Evolutionary conservation across 2,797 vertebrate species (phyloP).

Genomic region (Clarias fuscus): DNA sequence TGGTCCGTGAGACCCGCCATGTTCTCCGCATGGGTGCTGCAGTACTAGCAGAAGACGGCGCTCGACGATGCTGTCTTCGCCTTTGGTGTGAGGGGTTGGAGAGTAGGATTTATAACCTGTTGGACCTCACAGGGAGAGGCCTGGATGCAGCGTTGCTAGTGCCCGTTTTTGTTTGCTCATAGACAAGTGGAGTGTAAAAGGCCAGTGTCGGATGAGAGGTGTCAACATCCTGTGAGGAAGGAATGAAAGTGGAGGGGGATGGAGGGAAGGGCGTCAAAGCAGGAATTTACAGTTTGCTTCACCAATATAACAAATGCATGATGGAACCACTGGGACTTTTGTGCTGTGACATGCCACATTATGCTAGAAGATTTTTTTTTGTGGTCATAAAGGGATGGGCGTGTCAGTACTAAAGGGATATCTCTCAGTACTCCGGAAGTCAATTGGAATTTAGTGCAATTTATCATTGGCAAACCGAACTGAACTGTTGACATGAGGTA

Average conservation of each 20-base stretch:
- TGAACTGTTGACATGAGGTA: background rate
- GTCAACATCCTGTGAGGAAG: slow-evolving; percentile 65
- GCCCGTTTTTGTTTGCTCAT: slow-evolving; percentile 64
- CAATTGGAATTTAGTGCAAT: background rate
- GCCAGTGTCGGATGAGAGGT: slow-evolving; percentile 37
- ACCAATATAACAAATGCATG: background rate
- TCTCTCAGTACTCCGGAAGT: no score
- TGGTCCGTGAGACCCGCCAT: background rate
- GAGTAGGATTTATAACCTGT: slow-evolving; percentile 37
- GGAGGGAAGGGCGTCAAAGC: background rate
- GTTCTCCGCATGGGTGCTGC: no score
- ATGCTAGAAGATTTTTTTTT: background rate
- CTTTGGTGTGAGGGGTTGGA: background rate
- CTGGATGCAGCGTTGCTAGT: slow-evolving; percentile 48
- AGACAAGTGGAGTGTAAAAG: slow-evolving; percentile 47
- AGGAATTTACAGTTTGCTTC: background rate
- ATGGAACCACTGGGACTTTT: background rate
- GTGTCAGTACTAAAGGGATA: background rate
- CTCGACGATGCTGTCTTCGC: background rate
- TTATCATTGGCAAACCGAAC: background rate
- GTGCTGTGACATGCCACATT: background rate
- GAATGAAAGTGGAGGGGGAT: slow-evolving; percentile 24
- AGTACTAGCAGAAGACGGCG: slow-evolving; percentile 4
- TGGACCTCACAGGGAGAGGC: slow-evolving; percentile 59
- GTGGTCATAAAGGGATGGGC: background rate